Percentiles rank a stretch among this genome's conserved stretches.
phyloP scores from a whole-genome alignment of 2,888 invertebrate genomes.

The Atrina japonica region DNA sequence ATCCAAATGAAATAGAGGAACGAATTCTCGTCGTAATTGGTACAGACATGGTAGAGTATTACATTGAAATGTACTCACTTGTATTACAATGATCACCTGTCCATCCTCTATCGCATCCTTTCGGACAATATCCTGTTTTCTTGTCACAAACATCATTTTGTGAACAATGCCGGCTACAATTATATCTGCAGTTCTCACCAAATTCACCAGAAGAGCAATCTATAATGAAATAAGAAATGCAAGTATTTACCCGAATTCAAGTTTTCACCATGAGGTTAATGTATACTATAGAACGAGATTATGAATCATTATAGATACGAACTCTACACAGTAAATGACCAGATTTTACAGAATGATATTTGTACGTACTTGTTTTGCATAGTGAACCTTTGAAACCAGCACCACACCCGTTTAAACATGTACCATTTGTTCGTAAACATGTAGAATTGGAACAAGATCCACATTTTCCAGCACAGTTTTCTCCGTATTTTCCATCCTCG shows the following conservation, averaged over 20 bases:
- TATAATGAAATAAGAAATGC: not conserved
- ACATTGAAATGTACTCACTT: no score
- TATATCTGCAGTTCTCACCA: constrained; percentile 5
- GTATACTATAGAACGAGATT: no score
- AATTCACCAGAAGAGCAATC: not conserved
- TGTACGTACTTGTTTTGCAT: constrained; percentile 3
- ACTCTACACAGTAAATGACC: no score
- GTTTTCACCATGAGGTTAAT: no score
- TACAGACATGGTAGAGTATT: no score
- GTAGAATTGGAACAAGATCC: not conserved
- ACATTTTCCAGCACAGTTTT: not conserved
- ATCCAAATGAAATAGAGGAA: no score
- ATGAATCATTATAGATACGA: no score
- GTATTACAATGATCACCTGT: not conserved
- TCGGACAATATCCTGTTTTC: not conserved
- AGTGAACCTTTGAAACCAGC: not conserved
- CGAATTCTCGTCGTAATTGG: no score
- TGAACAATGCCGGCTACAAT: constrained; percentile 9
- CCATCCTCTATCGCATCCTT: constrained; percentile 8
- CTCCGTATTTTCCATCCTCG: constrained; percentile 1
- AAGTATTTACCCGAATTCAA: no score
- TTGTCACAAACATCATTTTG: not conserved
- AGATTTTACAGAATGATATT: no score
- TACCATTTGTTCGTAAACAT: not conserved
- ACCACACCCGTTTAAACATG: not conserved